phyloP scores from a whole-genome alignment of 1,140 invertebrate species.

The Caerostris extrusa region DNA sequence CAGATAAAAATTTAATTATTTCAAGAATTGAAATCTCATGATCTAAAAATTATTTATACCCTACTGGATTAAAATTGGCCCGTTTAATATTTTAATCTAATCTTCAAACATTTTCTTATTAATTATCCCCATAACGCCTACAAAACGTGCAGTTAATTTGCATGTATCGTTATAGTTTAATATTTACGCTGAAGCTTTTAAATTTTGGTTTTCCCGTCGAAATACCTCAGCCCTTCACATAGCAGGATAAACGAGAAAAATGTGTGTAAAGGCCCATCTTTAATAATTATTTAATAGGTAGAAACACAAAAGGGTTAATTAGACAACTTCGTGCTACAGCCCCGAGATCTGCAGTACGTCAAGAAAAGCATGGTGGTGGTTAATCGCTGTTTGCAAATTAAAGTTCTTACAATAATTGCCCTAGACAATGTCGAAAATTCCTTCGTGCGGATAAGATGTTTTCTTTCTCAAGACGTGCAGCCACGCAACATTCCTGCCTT shows the following conservation, averaged over 20 bases:
- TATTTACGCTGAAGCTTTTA: no score
- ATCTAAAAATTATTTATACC: no score
- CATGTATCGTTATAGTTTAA: no score
- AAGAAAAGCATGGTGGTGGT: neutral
- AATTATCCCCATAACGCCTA: no score
- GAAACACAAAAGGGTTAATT: conserved; percentile 35
- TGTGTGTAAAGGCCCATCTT: neutral
- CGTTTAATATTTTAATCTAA: no score
- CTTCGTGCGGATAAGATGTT: conserved; percentile 34
- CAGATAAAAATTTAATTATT: no score
- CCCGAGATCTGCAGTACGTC: neutral
- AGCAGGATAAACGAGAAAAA: neutral
- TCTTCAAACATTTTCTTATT: no score
- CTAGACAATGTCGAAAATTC: conserved; percentile 34
- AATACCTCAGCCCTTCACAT: neutral
- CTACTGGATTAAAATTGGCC: no score
- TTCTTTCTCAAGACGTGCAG: conserved; percentile 16
- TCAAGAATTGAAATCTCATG: no score
- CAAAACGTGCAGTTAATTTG: no score
- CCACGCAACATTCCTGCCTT: conserved; percentile 29
- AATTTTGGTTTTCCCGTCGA: no score
- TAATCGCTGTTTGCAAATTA: conserved; percentile 56
- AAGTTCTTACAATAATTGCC: conserved; percentile 48
- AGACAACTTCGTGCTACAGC: neutral
- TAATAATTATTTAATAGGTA: neutral